Evolutionary conservation across 2,113 vertebrate species (phyloP).

Genomic region (Zootoca vivipara): DNA sequence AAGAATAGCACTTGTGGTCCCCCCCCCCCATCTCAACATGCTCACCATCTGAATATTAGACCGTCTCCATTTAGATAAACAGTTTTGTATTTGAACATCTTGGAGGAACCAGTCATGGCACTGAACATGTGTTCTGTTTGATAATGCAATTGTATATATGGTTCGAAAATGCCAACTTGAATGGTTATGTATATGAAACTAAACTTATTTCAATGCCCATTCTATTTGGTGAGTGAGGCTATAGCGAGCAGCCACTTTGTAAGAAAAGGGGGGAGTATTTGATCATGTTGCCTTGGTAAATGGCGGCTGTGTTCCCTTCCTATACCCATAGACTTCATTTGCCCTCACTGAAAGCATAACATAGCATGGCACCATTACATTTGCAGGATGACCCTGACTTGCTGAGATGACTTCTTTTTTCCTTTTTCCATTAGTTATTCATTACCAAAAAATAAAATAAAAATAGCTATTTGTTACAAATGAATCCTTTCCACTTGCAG

Average conservation of each 20-base stretch:
- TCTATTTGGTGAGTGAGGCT: background rate
- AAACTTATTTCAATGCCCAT: background rate
- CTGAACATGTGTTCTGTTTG: background rate
- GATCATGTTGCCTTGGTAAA: background rate
- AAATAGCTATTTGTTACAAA: no score
- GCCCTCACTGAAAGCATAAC: background rate
- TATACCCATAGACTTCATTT: background rate
- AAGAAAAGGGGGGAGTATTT: background rate
- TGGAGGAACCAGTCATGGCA: background rate
- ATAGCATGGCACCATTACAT: background rate
- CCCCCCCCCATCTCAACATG: no score
- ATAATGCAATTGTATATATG: background rate
- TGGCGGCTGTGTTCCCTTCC: background rate
- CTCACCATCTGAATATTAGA: background rate
- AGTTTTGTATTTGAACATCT: background rate
- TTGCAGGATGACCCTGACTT: background rate
- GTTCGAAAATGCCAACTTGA: background rate
- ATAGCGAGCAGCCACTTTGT: background rate
- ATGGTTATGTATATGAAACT: background rate
- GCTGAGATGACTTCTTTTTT: background rate
- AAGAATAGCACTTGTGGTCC: background rate
- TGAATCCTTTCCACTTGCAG: no score
- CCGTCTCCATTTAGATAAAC: background rate
- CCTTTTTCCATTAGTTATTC: no score
- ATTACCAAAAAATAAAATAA: no score